A percentile compares a stretch with the other conserved stretches of the same genome.
These are phyloP conservation scores for Pseudonaja textilis DNA, from an alignment of 2,113 vertebrate species.

Conservation along the genomic window DNA sequence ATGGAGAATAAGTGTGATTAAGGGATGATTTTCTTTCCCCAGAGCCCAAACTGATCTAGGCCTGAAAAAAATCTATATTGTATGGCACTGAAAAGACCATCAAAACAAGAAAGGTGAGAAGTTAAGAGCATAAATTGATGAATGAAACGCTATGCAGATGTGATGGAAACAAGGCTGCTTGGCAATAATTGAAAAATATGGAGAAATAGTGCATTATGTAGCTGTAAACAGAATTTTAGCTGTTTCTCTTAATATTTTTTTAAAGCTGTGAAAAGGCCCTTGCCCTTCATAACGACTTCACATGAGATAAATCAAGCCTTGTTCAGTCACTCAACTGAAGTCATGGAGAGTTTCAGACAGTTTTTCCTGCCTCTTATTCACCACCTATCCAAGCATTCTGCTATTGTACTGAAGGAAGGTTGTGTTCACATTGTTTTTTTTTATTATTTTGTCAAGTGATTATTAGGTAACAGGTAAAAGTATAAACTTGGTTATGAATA, in stretches of 20 bases:
- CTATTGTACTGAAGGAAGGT: not conserved
- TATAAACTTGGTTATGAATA: too few relatives aligned
- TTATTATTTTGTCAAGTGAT: too few relatives aligned
- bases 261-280: not conserved
- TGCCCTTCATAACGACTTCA: not conserved
- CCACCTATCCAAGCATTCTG: not conserved
- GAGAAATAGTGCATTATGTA: not conserved
- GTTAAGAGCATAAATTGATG: not conserved
- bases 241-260: not conserved
- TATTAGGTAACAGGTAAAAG: too few relatives aligned
- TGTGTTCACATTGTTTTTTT: not conserved
- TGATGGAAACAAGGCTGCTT: not conserved
- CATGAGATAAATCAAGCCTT: not conserved
- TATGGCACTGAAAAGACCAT: not conserved
- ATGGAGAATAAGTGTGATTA: not conserved
- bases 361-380: not conserved
- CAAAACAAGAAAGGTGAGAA: not conserved
- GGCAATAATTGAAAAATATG: not conserved
- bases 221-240: not conserved
- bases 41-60: not conserved
- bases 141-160: not conserved
- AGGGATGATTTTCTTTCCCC: not conserved
- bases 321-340: not conserved
- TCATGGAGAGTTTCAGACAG: not conserved
- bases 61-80: not conserved